Evolutionary conservation across 2,797 vertebrate species (phyloP).

Genomic region (Lacerta agilis): DNA sequence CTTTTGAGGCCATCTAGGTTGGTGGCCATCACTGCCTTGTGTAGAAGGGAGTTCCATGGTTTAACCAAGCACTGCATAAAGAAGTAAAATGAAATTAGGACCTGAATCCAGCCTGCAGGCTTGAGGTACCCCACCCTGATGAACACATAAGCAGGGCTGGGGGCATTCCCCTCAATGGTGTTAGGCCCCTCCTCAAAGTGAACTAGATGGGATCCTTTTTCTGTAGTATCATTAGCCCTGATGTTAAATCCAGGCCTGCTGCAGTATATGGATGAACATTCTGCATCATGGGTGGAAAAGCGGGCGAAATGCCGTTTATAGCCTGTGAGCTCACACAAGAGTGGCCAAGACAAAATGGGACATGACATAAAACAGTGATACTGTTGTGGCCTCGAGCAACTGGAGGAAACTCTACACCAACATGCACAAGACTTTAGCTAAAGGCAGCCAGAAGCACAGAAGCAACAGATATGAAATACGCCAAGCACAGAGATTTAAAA

Average conservation of each 20-base stretch:
- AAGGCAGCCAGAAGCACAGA: conserved; percentile 32
- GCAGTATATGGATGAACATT: neutral
- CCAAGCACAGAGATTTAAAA: neutral
- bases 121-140: no score
- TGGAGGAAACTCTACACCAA: conserved; percentile 24
- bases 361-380: conserved; percentile 48
- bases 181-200: neutral
- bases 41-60: no score
- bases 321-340: conserved; percentile 34
- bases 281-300: conserved; percentile 4
- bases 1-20: no score
- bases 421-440: conserved; percentile 19
- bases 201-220: neutral
- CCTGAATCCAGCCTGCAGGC: no score
- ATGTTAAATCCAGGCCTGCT: neutral
- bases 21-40: no score
- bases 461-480: neutral
- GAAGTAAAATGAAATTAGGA: no score
- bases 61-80: no score
- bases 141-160: no score
- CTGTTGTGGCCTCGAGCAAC: conserved; percentile 59
- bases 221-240: neutral
- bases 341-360: conserved; percentile 44
- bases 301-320: conserved; percentile 5
- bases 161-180: neutral